Conservation (phyloP, 2,888 invertebrate species). For the Drosophila dives region DNA sequence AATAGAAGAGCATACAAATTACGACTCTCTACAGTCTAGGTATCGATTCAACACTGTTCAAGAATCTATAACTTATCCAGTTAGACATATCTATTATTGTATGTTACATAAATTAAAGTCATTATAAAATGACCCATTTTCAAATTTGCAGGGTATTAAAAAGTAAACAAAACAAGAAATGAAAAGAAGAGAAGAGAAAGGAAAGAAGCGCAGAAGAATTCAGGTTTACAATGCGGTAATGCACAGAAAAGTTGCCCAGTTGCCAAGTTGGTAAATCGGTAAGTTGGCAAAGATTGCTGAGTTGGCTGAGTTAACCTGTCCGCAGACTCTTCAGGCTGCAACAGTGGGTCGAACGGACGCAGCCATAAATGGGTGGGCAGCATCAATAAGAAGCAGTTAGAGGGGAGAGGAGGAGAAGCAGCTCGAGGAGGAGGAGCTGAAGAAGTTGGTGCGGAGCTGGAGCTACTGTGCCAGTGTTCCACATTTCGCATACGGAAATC, state of each 20-base stretch:
- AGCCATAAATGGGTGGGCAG: conserved; percentile 51
- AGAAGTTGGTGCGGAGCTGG: conserved; percentile 4
- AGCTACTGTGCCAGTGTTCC: conserved; percentile 77
- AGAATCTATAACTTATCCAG: not conserved
- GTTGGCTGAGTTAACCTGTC: conserved; percentile 41
- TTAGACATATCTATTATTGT: not conserved
- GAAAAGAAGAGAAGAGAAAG: conserved; percentile 15
- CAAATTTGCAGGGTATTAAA: conserved; percentile 3
- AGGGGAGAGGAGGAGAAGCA: not conserved
- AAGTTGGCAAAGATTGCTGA: not conserved
- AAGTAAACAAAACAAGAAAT: conserved; percentile 1
- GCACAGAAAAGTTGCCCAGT: conserved; percentile 31
- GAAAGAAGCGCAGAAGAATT: conserved; percentile 65
- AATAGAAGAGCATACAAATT: no score
- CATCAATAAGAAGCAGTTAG: not conserved
- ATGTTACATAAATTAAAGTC: not conserved
- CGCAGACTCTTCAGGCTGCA: conserved; percentile 23
- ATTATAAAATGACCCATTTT: not conserved
- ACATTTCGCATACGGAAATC: conserved; percentile 80
- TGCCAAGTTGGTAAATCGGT: no score
- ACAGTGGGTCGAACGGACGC: conserved; percentile 51
- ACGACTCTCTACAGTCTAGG: not conserved
- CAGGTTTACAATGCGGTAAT: conserved; percentile 78
- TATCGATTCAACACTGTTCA: not conserved
- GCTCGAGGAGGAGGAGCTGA: not conserved